Percentiles rank a stretch among this genome's conserved stretches.
phyloP scores from a whole-genome alignment of 2,113 vertebrate species.

The Rhinopithecus roxellana region DNA sequence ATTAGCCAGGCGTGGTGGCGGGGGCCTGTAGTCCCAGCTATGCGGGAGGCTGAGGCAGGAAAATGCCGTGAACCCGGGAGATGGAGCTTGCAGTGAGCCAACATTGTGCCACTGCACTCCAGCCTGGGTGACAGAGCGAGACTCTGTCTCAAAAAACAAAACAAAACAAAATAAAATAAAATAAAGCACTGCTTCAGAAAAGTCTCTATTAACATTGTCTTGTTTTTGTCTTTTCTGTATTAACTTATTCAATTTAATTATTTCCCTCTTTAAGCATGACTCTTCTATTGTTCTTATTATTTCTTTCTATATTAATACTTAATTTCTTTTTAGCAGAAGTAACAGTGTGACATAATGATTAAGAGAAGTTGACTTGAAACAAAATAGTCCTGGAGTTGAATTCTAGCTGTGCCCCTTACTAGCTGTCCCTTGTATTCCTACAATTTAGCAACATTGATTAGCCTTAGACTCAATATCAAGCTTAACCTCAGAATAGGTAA shows the following conservation, averaged over 20 bases:
- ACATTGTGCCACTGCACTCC: too few species aligned
- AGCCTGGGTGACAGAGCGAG: too few species aligned
- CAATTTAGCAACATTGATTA: not conserved
- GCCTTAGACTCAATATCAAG: not conserved
- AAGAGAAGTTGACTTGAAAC: not conserved
- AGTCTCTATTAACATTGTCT: not conserved
- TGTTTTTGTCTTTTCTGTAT: not conserved
- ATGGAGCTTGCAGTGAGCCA: too few species aligned
- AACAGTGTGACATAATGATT: not conserved
- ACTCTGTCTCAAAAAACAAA: too few species aligned
- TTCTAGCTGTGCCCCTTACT: not conserved
- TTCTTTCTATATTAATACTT: not conserved
- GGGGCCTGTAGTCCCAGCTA: too few species aligned
- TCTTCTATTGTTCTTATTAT: too few species aligned
- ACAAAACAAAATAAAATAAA: too few species aligned
- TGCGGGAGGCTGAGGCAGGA: too few species aligned
- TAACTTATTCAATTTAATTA: not conserved
- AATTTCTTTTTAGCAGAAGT: not conserved
- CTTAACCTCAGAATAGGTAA: not conserved
- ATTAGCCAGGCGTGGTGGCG: too few species aligned
- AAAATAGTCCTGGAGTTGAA: too few species aligned
- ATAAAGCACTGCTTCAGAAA: not conserved
- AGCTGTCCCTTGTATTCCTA: not conserved
- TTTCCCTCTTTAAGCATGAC: not conserved
- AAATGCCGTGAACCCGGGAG: too few species aligned